A percentile compares a stretch with the other conserved stretches of the same genome.
phyloP scores from a whole-genome alignment of 2,797 vertebrate genomes.

The Hipposideros larvatus region DNA sequence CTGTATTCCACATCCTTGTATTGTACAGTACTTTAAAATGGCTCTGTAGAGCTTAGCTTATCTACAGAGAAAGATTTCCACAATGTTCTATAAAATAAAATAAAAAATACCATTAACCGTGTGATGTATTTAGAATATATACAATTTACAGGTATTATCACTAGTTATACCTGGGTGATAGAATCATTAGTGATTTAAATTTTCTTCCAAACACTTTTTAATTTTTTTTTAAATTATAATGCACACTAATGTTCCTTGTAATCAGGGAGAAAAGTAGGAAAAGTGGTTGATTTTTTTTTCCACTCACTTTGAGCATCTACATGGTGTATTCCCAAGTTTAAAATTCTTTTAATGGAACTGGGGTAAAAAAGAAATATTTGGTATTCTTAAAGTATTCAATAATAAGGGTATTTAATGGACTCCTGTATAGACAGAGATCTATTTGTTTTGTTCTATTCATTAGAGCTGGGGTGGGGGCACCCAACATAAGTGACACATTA shows the following conservation, averaged over 20 bases:
- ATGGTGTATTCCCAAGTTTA: conserved; percentile 35
- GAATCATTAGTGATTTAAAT: not conserved
- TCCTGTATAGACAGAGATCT: not conserved
- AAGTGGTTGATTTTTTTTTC: not conserved
- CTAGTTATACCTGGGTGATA: not conserved
- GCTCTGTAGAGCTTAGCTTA: not conserved
- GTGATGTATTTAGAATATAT: not conserved
- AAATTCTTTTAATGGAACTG: conserved; percentile 19
- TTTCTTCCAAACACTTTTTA: conserved; percentile 22
- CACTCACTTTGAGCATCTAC: not conserved
- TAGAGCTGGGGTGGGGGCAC: not conserved
- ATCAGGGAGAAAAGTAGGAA: not conserved
- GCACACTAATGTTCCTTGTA: not conserved
- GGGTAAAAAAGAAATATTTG: conserved; percentile 11
- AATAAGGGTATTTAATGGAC: not conserved
- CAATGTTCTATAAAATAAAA: not conserved
- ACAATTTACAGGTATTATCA: not conserved
- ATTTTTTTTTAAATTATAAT: not conserved
- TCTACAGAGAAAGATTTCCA: not conserved
- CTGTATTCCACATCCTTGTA: too few species aligned
- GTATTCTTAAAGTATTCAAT: conserved; percentile 19
- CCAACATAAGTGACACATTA: not conserved
- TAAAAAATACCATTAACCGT: not conserved
- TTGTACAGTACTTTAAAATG: not conserved
- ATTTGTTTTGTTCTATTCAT: conserved; percentile 8